Percentiles rank a stretch among this genome's conserved stretches.
Evolutionary conservation across 2,797 vertebrate genomes (phyloP).

Genomic region (Pterois miles): DNA sequence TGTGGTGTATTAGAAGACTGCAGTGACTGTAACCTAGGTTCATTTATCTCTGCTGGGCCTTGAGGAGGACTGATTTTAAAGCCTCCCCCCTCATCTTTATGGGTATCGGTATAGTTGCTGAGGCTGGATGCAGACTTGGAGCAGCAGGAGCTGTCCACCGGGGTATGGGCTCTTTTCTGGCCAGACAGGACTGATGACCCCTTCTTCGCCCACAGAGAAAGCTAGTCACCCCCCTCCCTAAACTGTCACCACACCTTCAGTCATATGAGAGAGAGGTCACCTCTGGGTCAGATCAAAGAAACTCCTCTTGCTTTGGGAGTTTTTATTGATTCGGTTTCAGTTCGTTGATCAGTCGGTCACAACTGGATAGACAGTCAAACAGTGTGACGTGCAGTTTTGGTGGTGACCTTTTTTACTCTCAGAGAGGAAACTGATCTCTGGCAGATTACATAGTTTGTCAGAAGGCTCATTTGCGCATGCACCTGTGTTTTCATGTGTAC

Average conservation of each 20-base stretch:
- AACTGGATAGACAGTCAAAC: conserved; percentile 68
- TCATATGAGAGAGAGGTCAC: conserved; percentile 81
- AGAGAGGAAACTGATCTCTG: conserved; percentile 44
- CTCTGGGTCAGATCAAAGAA: conserved; percentile 81
- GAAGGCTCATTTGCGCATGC: background rate
- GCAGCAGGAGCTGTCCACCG: conserved; percentile 91
- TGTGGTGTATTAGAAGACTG: conserved; percentile 89
- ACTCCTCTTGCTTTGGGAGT: conserved; percentile 68
- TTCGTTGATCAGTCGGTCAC: conserved; percentile 68
- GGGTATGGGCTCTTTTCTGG: conserved; percentile 89
- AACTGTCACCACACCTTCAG: conserved; percentile 68
- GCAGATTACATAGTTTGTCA: conserved; percentile 33
- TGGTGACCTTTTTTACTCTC: conserved; percentile 24
- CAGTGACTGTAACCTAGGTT: conserved; percentile 91
- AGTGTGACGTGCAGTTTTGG: conserved; percentile 54
- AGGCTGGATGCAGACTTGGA: conserved; percentile 78
- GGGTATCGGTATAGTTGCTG: conserved; percentile 69
- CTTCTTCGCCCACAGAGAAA: conserved; percentile 66
- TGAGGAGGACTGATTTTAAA: conserved; percentile 81
- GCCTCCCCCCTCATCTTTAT: conserved; percentile 81
- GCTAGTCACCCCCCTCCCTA: conserved; percentile 49
- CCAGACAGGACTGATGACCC: conserved; percentile 91
- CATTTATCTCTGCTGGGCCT: conserved; percentile 90
- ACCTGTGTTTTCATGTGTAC: conserved; percentile 14
- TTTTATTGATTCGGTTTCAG: conserved; percentile 84